Base-by-base conservation (phyloP, 1,140 invertebrate genomes). In the Drosophila eugracilis region DNA sequence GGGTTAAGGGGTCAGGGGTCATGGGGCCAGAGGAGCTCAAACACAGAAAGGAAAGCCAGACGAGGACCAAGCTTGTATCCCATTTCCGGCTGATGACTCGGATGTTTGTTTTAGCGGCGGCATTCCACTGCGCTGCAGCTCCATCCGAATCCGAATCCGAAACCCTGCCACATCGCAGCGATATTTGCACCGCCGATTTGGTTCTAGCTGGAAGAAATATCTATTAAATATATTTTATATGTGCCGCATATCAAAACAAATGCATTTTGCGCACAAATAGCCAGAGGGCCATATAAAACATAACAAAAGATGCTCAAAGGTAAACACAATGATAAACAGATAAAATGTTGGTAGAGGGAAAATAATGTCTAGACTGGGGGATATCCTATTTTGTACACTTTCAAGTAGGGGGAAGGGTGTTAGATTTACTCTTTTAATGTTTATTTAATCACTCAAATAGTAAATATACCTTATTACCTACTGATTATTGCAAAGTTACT, bases 51-150 rank as follows among this genome's bases (percentile, higher is more conserved):
- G 49, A 58, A 73, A 57, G 62, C 36, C 59, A 66, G 66, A 47
- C 44, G 53, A 42, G 49, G 14, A 48, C 54, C 14, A 22, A 41
- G 32, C 73, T 50, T 54, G 63, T 76, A 76, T 76, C 74, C 70
- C 58, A 74, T 74, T 79, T 79, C 76, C 76, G 71, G 63, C 55
- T 75, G 76, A 79, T 79, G 76, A 79, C 70, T 79, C 71, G 62
- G 55, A 79, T 79, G 71, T 79, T 79, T 79, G 76, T 70, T 70
- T 63, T 79, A 74, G 69, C 49, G 53, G 45, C 74, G 57, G 37
- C 39, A 55, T 72, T 75, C 65, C 36, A 37, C 34, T 54, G 34
- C 7, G 30, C 28, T 63, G 55, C 47, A 57, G 37, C 39, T 60
- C 24, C 37, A 9, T 7, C 6, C 26, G 7, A n/a, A n/a, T n/a